These are phyloP conservation scores for Amia ocellicauda DNA, from an alignment of 2,113 vertebrate genomes.

Conservation along the genomic window DNA sequence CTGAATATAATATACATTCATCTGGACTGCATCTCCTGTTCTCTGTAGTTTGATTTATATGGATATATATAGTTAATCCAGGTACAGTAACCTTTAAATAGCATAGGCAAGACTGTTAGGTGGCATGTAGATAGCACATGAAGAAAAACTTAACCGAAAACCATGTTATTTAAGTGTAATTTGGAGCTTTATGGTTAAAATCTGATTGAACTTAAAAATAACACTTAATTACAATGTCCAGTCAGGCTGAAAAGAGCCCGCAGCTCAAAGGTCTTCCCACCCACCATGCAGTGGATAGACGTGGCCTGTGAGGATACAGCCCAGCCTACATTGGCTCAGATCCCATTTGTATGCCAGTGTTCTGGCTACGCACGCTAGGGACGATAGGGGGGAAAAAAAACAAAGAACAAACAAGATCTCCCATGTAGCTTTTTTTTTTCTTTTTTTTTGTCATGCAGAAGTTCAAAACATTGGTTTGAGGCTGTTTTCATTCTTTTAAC, in stretches of 20 bases:
- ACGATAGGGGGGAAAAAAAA: slow-evolving; percentile 5
- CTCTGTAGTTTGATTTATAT: no score
- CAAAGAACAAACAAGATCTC: slow-evolving; percentile 6
- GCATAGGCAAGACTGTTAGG: background rate
- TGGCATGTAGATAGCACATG: background rate
- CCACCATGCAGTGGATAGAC: background rate
- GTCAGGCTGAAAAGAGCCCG: slow-evolving; percentile 21
- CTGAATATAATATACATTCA: no score
- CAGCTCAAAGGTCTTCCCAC: background rate
- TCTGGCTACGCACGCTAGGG: background rate
- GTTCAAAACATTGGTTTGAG: no score
- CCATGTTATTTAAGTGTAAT: slow-evolving; percentile 60
- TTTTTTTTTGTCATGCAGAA: background rate
- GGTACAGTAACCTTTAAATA: background rate
- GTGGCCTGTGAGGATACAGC: slow-evolving; percentile 5
- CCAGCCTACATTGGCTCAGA: background rate
- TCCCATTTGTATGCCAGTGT: background rate
- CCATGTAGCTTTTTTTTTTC: background rate
- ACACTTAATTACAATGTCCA: slow-evolving; percentile 46
- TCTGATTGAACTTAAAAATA: slow-evolving; percentile 44
- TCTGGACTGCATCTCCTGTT: no score
- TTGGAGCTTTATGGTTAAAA: slow-evolving; percentile 36
- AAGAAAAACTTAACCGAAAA: slow-evolving; percentile 36
- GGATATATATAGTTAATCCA: no score
- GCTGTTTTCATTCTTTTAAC: background rate